phyloP scores from a whole-genome alignment of 2,797 vertebrate genomes.

The Dryobates pubescens region DNA sequence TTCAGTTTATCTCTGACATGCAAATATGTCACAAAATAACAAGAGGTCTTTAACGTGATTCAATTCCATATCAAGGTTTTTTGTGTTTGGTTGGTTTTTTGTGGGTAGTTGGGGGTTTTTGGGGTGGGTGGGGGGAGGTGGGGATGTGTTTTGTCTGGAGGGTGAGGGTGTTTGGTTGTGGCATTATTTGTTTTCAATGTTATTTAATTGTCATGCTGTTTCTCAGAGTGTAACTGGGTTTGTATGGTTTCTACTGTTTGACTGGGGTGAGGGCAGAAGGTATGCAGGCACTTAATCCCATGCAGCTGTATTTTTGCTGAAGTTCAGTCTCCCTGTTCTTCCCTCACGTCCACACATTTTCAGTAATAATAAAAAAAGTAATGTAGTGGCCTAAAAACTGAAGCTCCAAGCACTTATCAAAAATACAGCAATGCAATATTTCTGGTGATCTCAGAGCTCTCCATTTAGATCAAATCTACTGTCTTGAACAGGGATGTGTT shows the following conservation, averaged over 20 bases:
- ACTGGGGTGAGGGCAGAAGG: rapidly evolving
- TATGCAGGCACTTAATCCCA: background rate
- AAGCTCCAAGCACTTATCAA: rapidly evolving
- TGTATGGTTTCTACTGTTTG: background rate
- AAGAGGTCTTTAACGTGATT: background rate
- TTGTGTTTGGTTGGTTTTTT: too few species aligned
- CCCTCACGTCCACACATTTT: background rate
- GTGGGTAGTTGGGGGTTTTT: background rate
- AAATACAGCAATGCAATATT: background rate
- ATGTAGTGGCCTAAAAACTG: background rate
- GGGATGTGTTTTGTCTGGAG: background rate
- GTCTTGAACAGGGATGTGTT: background rate
- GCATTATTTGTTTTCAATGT: too few species aligned
- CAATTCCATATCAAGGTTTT: rapidly evolving
- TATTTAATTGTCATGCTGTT: rapidly evolving
- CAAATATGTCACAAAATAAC: background rate
- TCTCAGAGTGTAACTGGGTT: background rate
- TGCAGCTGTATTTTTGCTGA: background rate
- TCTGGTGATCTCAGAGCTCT: background rate
- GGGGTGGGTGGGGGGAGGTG: too few species aligned
- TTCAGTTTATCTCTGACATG: rapidly evolving
- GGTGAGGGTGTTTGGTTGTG: too few species aligned
- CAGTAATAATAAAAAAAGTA: background rate
- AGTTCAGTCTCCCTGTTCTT: background rate
- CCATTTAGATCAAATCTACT: background rate